phyloP scores from a whole-genome alignment of 2,797 vertebrate genomes.

The Zenarchopterus dispar region DNA sequence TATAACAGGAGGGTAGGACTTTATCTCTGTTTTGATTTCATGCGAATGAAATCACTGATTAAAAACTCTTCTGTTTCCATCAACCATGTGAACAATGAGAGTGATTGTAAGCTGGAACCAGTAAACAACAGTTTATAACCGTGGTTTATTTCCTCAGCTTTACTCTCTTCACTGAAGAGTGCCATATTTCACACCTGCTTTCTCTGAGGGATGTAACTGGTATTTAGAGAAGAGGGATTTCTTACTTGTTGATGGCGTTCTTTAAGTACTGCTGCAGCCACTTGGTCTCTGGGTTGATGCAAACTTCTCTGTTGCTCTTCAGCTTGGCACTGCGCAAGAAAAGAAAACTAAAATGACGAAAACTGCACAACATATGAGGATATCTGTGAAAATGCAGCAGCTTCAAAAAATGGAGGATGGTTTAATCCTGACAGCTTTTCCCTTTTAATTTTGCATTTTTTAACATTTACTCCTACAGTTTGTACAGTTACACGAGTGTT shows the following conservation, averaged over 20 bases:
- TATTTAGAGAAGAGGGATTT: constrained; percentile 22
- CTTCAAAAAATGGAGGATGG: too few species aligned
- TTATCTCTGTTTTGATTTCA: constrained; percentile 44
- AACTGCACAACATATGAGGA: background rate
- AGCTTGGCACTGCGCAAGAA: constrained; percentile 81
- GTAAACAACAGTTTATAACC: constrained; percentile 10
- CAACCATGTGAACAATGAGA: constrained; percentile 36
- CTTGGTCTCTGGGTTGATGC: constrained; percentile 96
- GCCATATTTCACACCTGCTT: constrained; percentile 33
- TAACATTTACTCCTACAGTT: constrained; percentile 4
- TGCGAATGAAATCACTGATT: constrained; percentile 56
- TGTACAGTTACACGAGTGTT: background rate
- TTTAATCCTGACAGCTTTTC: too few species aligned
- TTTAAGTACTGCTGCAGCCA: constrained; percentile 99
- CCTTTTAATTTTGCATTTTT: too few species aligned
- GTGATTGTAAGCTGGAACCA: constrained; percentile 38
- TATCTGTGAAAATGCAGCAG: background rate
- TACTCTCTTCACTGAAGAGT: constrained; percentile 18
- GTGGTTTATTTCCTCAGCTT: constrained; percentile 43
- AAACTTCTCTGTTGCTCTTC: constrained; percentile 94
- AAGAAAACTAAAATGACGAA: background rate
- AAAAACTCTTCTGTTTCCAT: constrained; percentile 54
- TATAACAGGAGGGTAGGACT: constrained; percentile 1
- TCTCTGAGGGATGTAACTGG: constrained; percentile 13
- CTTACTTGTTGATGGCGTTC: constrained; percentile 99